Percentiles rank a stretch among this genome's conserved stretches.
Evolutionary conservation across 2,797 vertebrate species (phyloP).

Genomic region (Danio choprae): DNA sequence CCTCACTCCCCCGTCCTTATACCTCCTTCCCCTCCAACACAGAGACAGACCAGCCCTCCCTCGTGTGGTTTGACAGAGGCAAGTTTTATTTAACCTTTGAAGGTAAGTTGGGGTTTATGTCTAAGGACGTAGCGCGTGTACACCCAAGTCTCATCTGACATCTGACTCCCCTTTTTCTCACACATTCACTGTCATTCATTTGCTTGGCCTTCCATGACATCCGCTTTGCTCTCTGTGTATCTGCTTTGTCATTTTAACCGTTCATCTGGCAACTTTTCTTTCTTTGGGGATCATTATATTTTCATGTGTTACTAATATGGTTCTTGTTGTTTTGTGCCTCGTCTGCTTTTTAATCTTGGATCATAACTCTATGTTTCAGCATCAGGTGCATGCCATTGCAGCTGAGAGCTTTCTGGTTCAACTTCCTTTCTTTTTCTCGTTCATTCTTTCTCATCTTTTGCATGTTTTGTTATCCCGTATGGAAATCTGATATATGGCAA

Average conservation of each 20-base stretch:
- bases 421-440: conserved; percentile 21
- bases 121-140: conserved; percentile 69
- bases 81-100: conserved; percentile 99
- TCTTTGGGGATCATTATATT: conserved; percentile 55
- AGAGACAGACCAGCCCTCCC: conserved; percentile 99
- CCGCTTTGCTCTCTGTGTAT: conserved; percentile 41
- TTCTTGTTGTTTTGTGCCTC: conserved; percentile 22
- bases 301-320: conserved; percentile 65
- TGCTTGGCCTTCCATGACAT: conserved; percentile 56
- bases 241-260: conserved; percentile 45
- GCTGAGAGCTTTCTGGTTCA: conserved; percentile 49
- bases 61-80: conserved; percentile 99
- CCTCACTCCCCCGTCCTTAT: conserved; percentile 76
- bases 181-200: conserved; percentile 57
- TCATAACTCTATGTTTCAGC: conserved; percentile 59
- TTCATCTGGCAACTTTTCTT: conserved; percentile 63
- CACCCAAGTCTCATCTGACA: conserved; percentile 63
- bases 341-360: conserved; percentile 58
- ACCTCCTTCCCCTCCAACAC: conserved; percentile 85
- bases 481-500: too few species aligned
- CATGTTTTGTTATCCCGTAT: not conserved
- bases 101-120: conserved; percentile 90
- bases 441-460: conserved; percentile 18
- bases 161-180: conserved; percentile 53
- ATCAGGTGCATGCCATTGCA: conserved; percentile 66